A percentile compares a stretch with the other conserved stretches of the same genome.
Conservation (phyloP, 2,888 invertebrate genomes). For the Phaedon cochleariae region DNA sequence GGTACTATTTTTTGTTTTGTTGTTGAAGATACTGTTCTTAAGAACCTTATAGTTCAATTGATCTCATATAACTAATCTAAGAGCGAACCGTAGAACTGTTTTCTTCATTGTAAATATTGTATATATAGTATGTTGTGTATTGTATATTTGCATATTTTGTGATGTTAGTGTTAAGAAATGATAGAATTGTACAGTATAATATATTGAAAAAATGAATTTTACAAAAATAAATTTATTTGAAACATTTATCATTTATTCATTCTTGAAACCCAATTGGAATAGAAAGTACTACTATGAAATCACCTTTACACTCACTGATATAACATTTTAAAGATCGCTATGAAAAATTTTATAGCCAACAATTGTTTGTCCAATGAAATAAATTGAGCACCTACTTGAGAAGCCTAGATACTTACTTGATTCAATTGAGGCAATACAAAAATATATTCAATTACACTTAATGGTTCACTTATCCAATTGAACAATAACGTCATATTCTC, state of each 20-base stretch:
- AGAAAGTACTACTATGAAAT: no score
- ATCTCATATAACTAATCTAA: conserved; percentile 2
- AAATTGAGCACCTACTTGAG: no score
- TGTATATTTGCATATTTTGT: conserved; percentile 35
- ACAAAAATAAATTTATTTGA: background rate
- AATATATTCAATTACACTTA: background rate
- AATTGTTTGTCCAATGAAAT: background rate
- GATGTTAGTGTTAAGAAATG: conserved; percentile 34
- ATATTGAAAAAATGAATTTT: conserved; percentile 15
- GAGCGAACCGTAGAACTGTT: conserved; percentile 6
- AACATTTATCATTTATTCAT: background rate
- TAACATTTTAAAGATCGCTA: no score
- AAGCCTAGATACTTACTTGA: background rate
- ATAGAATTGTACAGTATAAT: conserved; percentile 37
- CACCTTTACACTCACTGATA: no score
- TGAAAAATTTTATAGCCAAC: background rate
- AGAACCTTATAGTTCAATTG: conserved; percentile 5
- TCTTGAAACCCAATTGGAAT: background rate
- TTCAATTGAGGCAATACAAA: background rate
- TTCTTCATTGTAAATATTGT: conserved; percentile 28
- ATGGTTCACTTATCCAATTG: background rate
- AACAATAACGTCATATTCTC: background rate
- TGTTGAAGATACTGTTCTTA: background rate
- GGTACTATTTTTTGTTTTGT: background rate
- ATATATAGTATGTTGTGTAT: conserved; percentile 3